Base-by-base conservation (phyloP, 92 coral and sea anemone genomes). In the Actinernus sp. region DNA sequence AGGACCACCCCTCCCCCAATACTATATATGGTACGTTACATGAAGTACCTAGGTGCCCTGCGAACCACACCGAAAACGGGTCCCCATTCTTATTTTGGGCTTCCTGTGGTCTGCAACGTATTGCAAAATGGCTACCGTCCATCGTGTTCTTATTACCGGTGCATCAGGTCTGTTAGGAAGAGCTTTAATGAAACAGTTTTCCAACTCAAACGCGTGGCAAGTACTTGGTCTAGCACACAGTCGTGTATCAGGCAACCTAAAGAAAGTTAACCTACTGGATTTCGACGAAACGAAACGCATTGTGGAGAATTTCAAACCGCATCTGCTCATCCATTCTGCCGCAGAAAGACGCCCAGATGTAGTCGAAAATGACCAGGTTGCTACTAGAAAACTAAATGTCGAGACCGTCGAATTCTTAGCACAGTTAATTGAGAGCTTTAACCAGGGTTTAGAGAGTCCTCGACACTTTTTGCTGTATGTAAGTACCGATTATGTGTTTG, bases 401-500 rank as follows among this genome's bases (percentile, higher is more conserved):
- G 89, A 67, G 2, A 71, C 88, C 8, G 84, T 96, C 14, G 66
- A 79, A 26, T 68, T 71, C 38, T 56, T 92, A 32, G 95, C 89
- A 16, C 44, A 68, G 49, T 61, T 82, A 9, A 75, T 92, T 22
- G 79, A 74, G 31, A 79, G 52, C 47, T 75, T 92, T 3, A 92
- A 92, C 72, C 40, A 51, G 8, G 88, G 37, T 11, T 49, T 61
- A 30, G 80, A 66, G 17, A 62, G 19, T 17, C 87, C 84, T 13
- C 54, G 55, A 14, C 97, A 92, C 58, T 92, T 88, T 43, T 68
- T 92, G 79, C 58, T 92, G 23, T 92, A 92, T 38, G 69, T 92
- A 24, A 92, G 97, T 53, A 88, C 97, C 0, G 97, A 84, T 58
- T 92, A 92, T 49, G 96, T 92, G 37, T 92, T 92, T 73, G 97